Percentiles rank a stretch among this genome's conserved stretches.
Conservation (phyloP, 1,140 invertebrate species). For the Geopemphigus sp. region DNA sequence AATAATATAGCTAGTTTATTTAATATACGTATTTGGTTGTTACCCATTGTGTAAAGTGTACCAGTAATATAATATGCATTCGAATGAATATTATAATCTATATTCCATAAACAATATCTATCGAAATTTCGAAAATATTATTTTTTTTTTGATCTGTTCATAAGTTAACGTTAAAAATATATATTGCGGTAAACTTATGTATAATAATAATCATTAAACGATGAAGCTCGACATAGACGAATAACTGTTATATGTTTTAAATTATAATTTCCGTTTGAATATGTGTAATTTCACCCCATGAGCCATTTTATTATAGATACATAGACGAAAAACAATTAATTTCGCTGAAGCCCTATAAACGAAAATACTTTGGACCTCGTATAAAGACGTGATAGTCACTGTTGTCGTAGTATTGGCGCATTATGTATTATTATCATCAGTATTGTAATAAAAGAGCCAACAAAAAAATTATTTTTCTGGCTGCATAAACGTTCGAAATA, state of each 20-base stretch:
- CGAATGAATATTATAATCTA: no score
- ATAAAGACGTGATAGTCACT: no score
- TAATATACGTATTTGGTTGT: no score
- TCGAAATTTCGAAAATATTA: no score
- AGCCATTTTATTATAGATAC: background rate
- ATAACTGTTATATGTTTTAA: background rate
- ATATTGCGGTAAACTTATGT: no score
- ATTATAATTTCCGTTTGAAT: background rate
- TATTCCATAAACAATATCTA: no score
- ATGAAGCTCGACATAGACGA: background rate
- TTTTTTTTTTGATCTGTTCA: no score
- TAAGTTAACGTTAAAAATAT: no score
- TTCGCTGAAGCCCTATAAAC: conserved; percentile 10
- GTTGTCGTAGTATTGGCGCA: background rate
- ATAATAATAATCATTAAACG: background rate
- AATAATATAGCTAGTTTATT: no score
- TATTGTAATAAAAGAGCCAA: background rate
- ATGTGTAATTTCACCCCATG: background rate
- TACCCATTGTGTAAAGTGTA: no score
- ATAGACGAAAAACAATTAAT: conserved; percentile 7
- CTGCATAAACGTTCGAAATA: background rate
- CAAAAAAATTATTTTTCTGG: background rate
- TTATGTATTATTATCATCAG: background rate
- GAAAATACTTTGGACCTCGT: background rate
- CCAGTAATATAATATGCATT: no score